phyloP scores from a whole-genome alignment of 2,888 invertebrate species.

The Tenthredo notha region DNA sequence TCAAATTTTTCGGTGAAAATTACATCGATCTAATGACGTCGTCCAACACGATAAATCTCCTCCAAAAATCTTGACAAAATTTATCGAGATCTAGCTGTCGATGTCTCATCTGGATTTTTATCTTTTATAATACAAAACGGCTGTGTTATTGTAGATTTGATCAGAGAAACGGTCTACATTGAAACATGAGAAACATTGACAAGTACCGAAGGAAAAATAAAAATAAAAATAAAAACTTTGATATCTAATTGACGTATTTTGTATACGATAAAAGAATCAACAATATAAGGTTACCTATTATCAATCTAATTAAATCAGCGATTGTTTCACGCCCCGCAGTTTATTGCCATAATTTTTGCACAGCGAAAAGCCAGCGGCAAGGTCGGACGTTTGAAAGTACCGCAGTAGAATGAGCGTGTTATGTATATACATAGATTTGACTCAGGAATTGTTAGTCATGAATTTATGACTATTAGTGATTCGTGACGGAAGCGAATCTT shows the following conservation, averaged over 20 bases:
- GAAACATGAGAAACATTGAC: background rate
- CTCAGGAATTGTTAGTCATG: background rate
- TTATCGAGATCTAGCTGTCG: background rate
- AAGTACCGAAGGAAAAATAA: background rate
- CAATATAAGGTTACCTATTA: background rate
- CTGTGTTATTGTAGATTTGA: background rate
- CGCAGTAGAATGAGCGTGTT: background rate
- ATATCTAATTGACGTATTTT: slow-evolving; percentile 3
- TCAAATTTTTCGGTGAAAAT: background rate
- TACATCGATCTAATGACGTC: background rate
- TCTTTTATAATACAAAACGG: background rate
- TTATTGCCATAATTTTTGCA: background rate
- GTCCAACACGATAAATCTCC: background rate
- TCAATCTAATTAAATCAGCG: background rate
- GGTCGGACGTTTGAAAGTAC: slow-evolving; percentile 31
- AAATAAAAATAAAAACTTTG: background rate
- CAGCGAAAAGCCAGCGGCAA: slow-evolving; percentile 11
- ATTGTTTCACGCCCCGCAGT: background rate
- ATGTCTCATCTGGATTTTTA: background rate
- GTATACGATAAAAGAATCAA: background rate
- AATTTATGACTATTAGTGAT: background rate
- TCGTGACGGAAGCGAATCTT: background rate
- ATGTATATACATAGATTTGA: background rate
- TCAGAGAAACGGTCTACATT: background rate
- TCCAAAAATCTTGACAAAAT: background rate